phyloP scores from a whole-genome alignment of 2,113 vertebrate species.

The Nansenia antarctica region DNA sequence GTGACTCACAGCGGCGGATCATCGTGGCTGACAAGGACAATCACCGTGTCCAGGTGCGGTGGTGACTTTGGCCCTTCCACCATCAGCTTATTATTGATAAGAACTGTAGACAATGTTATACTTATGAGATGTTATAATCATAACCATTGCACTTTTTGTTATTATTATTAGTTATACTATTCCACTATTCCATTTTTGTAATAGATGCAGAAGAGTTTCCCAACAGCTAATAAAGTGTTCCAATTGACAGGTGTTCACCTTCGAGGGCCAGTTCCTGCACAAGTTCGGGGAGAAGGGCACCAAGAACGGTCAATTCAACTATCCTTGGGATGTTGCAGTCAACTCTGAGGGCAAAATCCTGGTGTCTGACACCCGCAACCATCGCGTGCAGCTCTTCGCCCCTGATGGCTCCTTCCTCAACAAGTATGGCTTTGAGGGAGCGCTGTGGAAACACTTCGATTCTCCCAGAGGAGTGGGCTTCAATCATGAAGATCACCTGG shows the following conservation, averaged over 20 bases:
- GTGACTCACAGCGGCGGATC: conserved; percentile 89
- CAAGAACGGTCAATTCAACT: conserved; percentile 98
- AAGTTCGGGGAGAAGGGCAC: conserved; percentile 98
- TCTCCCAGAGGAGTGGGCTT: conserved; percentile 97
- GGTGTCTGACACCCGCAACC: conserved; percentile 96
- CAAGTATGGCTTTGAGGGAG: conserved; percentile 97
- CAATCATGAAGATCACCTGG: conserved; percentile 95
- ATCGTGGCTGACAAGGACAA: conserved; percentile 99
- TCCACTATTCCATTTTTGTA: no score
- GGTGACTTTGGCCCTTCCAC: no score
- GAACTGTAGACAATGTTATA: background rate
- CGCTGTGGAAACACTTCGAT: conserved; percentile 99
- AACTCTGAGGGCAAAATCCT: conserved; percentile 96
- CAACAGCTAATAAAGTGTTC: background rate
- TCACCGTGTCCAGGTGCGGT: conserved; percentile 91
- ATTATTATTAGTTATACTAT: background rate
- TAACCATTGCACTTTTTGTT: background rate
- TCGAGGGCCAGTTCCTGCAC: conserved; percentile 96
- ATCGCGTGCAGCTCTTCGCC: conserved; percentile 92
- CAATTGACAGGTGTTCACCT: conserved; percentile 85
- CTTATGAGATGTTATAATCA: background rate
- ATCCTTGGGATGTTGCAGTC: conserved; percentile 97
- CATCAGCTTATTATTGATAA: no score
- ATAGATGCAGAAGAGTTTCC: no score
- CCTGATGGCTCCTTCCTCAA: conserved; percentile 93